phyloP scores from a whole-genome alignment of 2,113 vertebrate species.

The Tamias sibiricus region DNA sequence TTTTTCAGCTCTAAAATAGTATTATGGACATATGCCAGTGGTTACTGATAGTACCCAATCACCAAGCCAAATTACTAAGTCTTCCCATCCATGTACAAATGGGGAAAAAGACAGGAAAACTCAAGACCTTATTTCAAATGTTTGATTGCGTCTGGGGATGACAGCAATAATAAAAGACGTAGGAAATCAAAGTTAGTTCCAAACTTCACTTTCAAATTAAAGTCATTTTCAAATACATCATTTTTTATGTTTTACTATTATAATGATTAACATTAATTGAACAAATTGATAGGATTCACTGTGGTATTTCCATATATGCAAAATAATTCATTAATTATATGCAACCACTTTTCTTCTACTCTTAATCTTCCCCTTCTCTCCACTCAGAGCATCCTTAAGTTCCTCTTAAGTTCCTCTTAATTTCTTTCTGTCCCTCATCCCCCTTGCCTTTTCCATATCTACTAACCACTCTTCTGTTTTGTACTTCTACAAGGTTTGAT shows the following conservation, averaged over 20 bases:
- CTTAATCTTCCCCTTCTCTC: too few relatives aligned
- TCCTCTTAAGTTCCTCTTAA: too few relatives aligned
- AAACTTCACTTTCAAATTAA: background rate
- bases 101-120: background rate
- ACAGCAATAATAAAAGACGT: background rate
- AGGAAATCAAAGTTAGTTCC: conserved; percentile 5
- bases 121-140: background rate
- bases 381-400: too few relatives aligned
- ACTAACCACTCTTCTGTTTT: too few relatives aligned
- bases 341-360: too few relatives aligned
- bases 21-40: background rate
- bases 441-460: too few relatives aligned
- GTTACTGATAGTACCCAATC: background rate
- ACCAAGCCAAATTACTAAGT: background rate
- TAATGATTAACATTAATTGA: too few relatives aligned
- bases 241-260: background rate
- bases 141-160: background rate
- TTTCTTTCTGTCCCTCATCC: too few relatives aligned
- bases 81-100: background rate
- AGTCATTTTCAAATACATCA: conserved; percentile 18
- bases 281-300: too few relatives aligned
- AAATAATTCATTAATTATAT: too few relatives aligned
- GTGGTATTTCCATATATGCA: too few relatives aligned
- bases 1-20: background rate
- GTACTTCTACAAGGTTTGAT: too few relatives aligned